Evolutionary conservation across 2,797 vertebrate species (phyloP).

Genomic region (Atherinosoma microstoma): DNA sequence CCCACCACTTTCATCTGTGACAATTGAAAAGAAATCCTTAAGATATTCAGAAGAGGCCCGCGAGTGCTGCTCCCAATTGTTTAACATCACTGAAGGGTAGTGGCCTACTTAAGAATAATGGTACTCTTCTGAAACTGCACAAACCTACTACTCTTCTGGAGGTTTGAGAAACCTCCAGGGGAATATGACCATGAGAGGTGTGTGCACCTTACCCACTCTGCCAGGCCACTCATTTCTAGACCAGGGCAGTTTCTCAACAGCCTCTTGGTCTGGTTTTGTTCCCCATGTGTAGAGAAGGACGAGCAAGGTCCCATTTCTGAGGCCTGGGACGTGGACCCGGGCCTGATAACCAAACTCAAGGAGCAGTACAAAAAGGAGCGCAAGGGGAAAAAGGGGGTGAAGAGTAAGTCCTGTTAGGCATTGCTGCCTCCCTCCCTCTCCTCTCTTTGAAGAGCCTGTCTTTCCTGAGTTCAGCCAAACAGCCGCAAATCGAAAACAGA

Average conservation of each 20-base stretch:
- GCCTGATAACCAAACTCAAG: slow-evolving; percentile 99
- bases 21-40: not conserved
- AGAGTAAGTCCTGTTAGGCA: slow-evolving; percentile 96
- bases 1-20: slow-evolving; percentile 2
- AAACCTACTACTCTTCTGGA: slow-evolving; percentile 29
- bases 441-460: slow-evolving; percentile 70
- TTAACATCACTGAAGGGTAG: not conserved
- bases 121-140: slow-evolving; percentile 3
- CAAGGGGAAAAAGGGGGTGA: slow-evolving; percentile 99
- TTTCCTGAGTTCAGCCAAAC: slow-evolving; percentile 66
- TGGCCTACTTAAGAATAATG: slow-evolving; percentile 7
- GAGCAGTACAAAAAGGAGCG: slow-evolving; percentile 99
- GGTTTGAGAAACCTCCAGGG: slow-evolving; percentile 37
- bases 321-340: slow-evolving; percentile 99
- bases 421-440: slow-evolving; percentile 82
- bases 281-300: slow-evolving; percentile 97
- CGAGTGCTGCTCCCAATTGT: slow-evolving; percentile 24
- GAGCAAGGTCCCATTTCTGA: slow-evolving; percentile 95
- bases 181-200: slow-evolving; percentile 23
- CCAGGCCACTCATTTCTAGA: slow-evolving; percentile 35
- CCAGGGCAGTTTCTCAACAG: slow-evolving; percentile 72
- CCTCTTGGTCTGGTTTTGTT: slow-evolving; percentile 90
- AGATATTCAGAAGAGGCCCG: not conserved
- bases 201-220: slow-evolving; percentile 21
- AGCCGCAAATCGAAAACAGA: slow-evolving; percentile 57